These are phyloP conservation scores for Lycocerus yunnanus DNA, from an alignment of 2,888 invertebrate genomes.

Conservation along the genomic window DNA sequence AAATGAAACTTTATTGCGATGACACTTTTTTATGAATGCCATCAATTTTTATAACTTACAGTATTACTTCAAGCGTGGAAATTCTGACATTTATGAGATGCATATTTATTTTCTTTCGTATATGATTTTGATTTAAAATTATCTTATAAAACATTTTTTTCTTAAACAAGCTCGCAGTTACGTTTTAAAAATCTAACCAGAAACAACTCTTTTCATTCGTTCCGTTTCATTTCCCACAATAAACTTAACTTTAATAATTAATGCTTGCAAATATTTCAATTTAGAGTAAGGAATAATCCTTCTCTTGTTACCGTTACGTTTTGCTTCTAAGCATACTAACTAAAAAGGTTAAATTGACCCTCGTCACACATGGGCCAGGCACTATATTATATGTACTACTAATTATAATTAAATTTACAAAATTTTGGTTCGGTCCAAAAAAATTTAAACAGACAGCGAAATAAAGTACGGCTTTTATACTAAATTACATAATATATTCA, in stretches of 20 bases:
- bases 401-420: background rate
- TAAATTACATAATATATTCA: no score
- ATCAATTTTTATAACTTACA: slow-evolving; percentile 32
- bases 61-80: slow-evolving; percentile 26
- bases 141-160: background rate
- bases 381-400: background rate
- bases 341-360: background rate
- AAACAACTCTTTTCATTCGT: no score
- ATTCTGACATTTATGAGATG: slow-evolving; percentile 23
- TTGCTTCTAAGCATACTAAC: background rate
- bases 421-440: background rate
- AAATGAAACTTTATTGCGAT: slow-evolving; percentile 35
- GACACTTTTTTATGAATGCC: slow-evolving; percentile 29
- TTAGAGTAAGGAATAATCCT: background rate
- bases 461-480: no score
- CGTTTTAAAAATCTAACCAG: no score
- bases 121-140: slow-evolving; percentile 7
- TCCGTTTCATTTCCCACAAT: background rate
- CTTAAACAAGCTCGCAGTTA: no score
- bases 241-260: background rate
- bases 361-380: background rate
- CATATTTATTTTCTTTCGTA: slow-evolving; percentile 24
- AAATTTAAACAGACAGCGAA: background rate
- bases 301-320: background rate
- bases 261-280: background rate